Evolutionary conservation across 2,797 vertebrate species (phyloP), one percentile per base, ranked within the genome.

Genomic region (Lagodon rhomboides): DNA sequence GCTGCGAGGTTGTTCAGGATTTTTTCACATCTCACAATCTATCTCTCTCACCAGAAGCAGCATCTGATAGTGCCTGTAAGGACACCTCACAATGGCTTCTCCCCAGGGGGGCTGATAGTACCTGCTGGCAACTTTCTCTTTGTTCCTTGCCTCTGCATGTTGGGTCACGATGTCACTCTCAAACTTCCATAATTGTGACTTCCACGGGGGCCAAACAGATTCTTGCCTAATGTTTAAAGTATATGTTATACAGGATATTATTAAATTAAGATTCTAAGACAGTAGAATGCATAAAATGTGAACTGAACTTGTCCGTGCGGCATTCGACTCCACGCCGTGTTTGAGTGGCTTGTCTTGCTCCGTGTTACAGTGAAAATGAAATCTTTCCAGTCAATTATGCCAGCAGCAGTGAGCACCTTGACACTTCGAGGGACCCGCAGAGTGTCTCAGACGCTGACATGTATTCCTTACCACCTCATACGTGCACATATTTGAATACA

Each of bases 341-440:
- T 82, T 61, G 70, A 78, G 75, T 67, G 78, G 72, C 80, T 86
- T 73, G 78, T 87, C 86, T 86, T 76, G 67, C 77, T 84, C 76
- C 23, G 23, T 82, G 86, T 85, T 84, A 68, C 67, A 81, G 73
- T 70, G 80, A 87, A 90, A 88, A 89, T 88, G 61, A 88, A 88
- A 92, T 90, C 75, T 85, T 90, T 90, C 82, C 82, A 89, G 83
- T 90, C 88, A 91, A 86, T 93, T 90, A 91, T 90, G 30, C 77
- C 76, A 72, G 84, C 73, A 79, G 68, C 77, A 63, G 66, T 74
- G 77, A 85, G 68, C 10, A 41, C 61, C 78, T 44, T 77, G 82
- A 89, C 87, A 91, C 83, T 85, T 77, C 3, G 56, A 78, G 72
- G 67, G 87, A 87, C 71, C 70, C 64, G 4, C 51, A 62, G 74